These are phyloP conservation scores for Papilio demoleus DNA, from an alignment of 2,888 invertebrate species.

Conservation along the genomic window DNA sequence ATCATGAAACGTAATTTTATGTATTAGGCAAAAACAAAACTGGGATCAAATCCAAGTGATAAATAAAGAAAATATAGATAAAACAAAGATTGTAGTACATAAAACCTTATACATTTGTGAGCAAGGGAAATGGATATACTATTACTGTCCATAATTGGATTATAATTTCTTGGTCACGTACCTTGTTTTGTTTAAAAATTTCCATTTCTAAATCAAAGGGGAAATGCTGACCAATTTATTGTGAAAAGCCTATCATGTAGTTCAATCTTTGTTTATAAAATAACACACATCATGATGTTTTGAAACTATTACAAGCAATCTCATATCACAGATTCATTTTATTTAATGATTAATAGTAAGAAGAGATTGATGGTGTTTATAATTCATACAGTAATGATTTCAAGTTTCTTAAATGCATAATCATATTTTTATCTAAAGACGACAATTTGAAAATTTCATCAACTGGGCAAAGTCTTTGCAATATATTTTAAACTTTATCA, in stretches of 20 bases:
- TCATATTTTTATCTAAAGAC: background rate
- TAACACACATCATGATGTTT: conserved; percentile 19
- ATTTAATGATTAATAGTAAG: conserved; percentile 46
- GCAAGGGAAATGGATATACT: background rate
- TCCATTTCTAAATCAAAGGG: too few species aligned
- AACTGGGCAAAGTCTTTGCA: background rate
- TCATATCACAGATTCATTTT: conserved; percentile 67
- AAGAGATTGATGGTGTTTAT: conserved; percentile 40
- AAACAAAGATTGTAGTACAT: background rate
- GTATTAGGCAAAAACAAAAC: background rate
- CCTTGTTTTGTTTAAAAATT: too few species aligned
- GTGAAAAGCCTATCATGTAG: background rate
- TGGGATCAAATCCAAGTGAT: background rate
- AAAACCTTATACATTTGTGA: background rate
- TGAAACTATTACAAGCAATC: conserved; percentile 49
- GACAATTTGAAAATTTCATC: background rate
- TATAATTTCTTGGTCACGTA: too few species aligned
- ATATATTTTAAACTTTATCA: background rate
- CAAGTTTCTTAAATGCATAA: background rate
- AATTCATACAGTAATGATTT: conserved; percentile 11
- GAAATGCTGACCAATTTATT: background rate
- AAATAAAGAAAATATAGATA: background rate
- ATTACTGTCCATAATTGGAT: too few species aligned
- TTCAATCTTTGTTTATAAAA: conserved; percentile 2
- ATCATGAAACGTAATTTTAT: background rate